phyloP scores from a whole-genome alignment of 2,888 invertebrate species.

The Limnephilus rhombicus region DNA sequence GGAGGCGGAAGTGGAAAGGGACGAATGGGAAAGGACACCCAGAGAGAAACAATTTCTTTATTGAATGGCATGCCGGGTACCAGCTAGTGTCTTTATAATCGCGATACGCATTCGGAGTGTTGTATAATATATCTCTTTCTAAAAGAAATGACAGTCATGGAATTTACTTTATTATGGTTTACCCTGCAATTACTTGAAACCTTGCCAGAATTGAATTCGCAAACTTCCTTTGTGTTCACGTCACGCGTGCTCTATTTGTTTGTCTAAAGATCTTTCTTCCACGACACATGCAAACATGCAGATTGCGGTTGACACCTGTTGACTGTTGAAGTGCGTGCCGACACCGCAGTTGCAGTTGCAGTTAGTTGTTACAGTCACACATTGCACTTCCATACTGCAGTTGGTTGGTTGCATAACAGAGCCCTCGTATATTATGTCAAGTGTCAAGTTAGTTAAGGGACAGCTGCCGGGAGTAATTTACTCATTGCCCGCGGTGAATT shows the following conservation, averaged over 20 bases:
- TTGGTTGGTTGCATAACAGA: background rate
- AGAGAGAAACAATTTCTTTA: too few species aligned
- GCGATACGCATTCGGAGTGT: too few species aligned
- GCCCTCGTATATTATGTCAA: background rate
- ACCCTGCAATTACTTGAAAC: background rate
- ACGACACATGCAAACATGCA: background rate
- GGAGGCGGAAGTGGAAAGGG: too few species aligned
- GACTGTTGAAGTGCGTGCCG: background rate
- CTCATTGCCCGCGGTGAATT: background rate
- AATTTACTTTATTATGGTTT: too few species aligned
- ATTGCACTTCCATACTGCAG: background rate
- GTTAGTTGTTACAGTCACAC: background rate
- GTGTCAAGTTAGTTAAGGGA: background rate
- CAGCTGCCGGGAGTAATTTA: background rate
- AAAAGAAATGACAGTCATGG: too few species aligned
- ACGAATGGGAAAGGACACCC: too few species aligned
- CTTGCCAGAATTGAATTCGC: background rate
- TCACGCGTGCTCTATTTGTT: background rate
- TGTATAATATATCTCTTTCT: too few species aligned
- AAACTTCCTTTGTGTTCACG: background rate
- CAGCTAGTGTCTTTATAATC: too few species aligned
- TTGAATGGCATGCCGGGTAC: too few species aligned
- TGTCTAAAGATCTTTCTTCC: background rate
- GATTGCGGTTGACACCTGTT: background rate
- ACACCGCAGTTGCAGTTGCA: background rate